These are phyloP conservation scores for Prinia subflava DNA, from an alignment of 2,113 vertebrate species.

Conservation along the genomic window DNA sequence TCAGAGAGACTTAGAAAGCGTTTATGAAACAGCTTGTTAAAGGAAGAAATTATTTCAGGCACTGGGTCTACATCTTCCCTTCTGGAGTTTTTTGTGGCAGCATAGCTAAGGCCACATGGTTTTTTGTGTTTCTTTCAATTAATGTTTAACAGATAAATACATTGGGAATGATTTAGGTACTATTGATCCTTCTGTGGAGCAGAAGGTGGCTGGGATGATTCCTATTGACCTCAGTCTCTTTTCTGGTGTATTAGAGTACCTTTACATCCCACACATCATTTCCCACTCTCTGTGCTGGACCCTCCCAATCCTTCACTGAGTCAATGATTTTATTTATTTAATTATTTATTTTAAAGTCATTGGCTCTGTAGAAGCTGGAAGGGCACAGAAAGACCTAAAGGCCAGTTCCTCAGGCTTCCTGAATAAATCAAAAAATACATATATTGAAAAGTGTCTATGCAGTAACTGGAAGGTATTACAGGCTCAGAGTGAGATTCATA, in stretches of 20 bases:
- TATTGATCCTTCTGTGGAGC: neutral
- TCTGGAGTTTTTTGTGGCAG: neutral
- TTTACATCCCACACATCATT: neutral
- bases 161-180: fast-evolving
- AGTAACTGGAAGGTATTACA: neutral
- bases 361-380: neutral
- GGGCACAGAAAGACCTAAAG: neutral
- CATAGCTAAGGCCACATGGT: neutral
- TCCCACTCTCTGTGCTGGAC: neutral
- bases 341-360: neutral
- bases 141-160: neutral
- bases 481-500: neutral
- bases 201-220: neutral
- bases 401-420: neutral
- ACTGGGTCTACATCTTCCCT: neutral
- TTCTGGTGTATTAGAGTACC: neutral
- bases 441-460: neutral
- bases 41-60: neutral
- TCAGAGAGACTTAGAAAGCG: neutral
- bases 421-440: neutral
- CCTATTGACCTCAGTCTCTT: neutral
- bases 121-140: neutral
- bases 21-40: neutral
- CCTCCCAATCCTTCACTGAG: fast-evolving
- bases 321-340: neutral